Conservation (phyloP, 2,113 vertebrate genomes). For the Phaetusa simplex region DNA sequence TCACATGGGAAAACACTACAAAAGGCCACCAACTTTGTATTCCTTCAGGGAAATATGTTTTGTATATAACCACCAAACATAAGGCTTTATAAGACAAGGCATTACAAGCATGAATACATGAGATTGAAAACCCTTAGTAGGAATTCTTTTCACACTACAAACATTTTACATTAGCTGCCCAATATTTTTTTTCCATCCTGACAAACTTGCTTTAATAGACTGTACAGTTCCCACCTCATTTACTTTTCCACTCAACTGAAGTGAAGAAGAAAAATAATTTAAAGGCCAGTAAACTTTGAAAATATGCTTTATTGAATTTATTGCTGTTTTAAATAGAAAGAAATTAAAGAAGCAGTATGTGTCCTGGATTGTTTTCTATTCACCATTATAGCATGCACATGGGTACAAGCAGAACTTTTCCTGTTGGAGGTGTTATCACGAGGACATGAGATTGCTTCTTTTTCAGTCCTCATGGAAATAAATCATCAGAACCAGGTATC, state of each 20-base stretch:
- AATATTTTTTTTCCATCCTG: background rate
- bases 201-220: background rate
- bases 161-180: background rate
- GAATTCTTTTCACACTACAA: background rate
- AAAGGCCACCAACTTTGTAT: background rate
- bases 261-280: conserved; percentile 32
- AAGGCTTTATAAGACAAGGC: background rate
- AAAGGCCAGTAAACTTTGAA: conserved; percentile 31
- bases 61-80: background rate
- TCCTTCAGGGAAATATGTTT: background rate
- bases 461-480: background rate
- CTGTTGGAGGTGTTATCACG: background rate
- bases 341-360: background rate
- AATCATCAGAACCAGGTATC: conserved; percentile 37
- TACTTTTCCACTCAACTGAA: conserved; percentile 14
- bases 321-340: background rate
- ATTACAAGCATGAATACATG: background rate
- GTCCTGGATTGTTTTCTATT: background rate
- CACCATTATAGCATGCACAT: background rate
- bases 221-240: background rate
- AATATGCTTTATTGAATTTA: conserved; percentile 1
- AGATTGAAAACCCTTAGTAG: background rate
- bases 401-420: background rate
- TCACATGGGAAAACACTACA: background rate
- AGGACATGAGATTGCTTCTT: background rate